Evolutionary conservation across 2,888 invertebrate genomes (phyloP).

Genomic region (Orthonychiurus folsomi): DNA sequence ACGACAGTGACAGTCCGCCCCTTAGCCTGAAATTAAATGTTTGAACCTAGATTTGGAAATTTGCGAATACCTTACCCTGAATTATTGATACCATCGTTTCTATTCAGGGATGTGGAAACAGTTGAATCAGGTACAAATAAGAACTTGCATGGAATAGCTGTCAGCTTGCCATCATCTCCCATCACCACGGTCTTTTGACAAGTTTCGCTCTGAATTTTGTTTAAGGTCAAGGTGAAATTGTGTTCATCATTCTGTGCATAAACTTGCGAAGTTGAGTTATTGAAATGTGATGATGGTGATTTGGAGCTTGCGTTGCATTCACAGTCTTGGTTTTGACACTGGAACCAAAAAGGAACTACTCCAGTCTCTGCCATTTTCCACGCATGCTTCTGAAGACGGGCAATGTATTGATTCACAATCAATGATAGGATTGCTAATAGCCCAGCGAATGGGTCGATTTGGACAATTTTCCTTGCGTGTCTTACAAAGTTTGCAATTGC

Average conservation of each 20-base stretch:
- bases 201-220: not conserved
- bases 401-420: no score
- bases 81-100: not conserved
- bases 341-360: not conserved
- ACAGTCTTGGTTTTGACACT: not conserved
- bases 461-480: not conserved
- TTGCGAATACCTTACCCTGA: not conserved
- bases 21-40: no score
- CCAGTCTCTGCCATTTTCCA: no score
- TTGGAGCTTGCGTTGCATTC: not conserved
- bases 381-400: no score
- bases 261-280: no score
- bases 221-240: not conserved
- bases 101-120: no score
- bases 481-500: conserved; percentile 13
- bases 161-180: not conserved
- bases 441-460: not conserved
- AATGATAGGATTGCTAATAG: no score
- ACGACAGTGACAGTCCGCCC: no score
- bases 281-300: not conserved
- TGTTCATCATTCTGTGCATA: no score
- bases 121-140: not conserved
- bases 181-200: not conserved
- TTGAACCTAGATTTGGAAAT: not conserved
- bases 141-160: not conserved